Conservation (phyloP, 2,888 invertebrate species). For the Orthosia cruda region DNA sequence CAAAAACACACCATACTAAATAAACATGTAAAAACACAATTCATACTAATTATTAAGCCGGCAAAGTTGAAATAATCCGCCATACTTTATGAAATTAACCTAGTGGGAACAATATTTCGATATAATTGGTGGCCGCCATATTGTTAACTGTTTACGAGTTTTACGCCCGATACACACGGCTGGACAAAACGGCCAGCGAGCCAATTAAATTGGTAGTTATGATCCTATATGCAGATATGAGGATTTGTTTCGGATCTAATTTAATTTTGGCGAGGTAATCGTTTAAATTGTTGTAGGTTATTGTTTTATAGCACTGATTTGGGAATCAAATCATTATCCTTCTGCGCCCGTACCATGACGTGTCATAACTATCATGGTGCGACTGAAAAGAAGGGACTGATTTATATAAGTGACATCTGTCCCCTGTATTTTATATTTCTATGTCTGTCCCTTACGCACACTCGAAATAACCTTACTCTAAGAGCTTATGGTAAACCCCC, state of each 20-base stretch:
- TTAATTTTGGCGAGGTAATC: constrained; percentile 44
- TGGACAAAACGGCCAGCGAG: constrained; percentile 10
- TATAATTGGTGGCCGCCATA: constrained; percentile 60
- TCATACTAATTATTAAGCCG: constrained; percentile 44
- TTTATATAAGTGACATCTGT: too few species aligned
- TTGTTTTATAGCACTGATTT: constrained; percentile 18
- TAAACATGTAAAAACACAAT: constrained; percentile 45
- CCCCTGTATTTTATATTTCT: too few species aligned
- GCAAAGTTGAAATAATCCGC: constrained; percentile 52
- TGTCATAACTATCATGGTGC: too few species aligned
- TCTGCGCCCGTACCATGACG: too few species aligned
- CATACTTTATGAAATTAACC: constrained; percentile 58
- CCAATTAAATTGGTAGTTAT: constrained; percentile 29
- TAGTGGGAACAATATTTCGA: constrained; percentile 65
- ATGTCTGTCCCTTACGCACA: too few species aligned
- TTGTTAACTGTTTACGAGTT: constrained; percentile 50
- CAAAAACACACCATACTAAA: constrained; percentile 16
- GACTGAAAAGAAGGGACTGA: too few species aligned
- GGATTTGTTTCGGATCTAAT: constrained; percentile 42
- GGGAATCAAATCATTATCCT: neutral
- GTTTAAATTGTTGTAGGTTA: constrained; percentile 19
- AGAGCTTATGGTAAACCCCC: too few species aligned
- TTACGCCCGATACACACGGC: constrained; percentile 39
- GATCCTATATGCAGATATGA: constrained; percentile 34
- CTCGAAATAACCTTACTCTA: too few species aligned